Evolutionary conservation across 2,113 vertebrate species (phyloP).

Genomic region (Neopipo cinnamomea): DNA sequence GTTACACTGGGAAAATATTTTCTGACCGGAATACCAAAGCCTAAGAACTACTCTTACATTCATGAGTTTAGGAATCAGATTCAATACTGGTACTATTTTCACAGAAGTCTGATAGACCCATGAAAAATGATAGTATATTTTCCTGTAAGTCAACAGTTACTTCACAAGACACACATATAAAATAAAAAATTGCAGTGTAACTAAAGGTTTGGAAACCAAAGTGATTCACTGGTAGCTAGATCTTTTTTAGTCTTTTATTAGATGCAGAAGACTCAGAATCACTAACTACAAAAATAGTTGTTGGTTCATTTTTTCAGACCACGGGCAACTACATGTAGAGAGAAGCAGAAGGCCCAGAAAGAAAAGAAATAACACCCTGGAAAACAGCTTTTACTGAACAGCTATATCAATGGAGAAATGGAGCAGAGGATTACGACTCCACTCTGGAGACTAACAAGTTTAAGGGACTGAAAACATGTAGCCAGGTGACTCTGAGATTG

Average conservation of each 20-base stretch:
- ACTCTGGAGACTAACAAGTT: neutral
- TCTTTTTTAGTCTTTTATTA: neutral
- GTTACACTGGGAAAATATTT: neutral
- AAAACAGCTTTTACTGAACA: neutral
- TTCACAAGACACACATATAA: neutral
- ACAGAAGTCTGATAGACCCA: neutral
- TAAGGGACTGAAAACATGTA: neutral
- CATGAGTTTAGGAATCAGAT: neutral
- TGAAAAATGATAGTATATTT: neutral
- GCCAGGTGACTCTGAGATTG: neutral
- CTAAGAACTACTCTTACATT: neutral
- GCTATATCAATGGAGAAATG: neutral
- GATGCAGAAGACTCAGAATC: neutral
- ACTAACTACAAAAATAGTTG: neutral
- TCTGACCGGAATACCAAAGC: neutral
- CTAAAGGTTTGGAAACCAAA: neutral
- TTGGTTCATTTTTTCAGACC: neutral
- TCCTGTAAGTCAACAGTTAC: neutral
- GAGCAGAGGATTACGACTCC: neutral
- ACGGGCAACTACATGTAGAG: neutral
- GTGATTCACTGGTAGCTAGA: neutral
- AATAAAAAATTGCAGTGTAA: neutral
- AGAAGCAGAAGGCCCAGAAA: neutral
- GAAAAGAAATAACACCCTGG: neutral
- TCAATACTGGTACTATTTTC: neutral